Percentiles rank a stretch among this genome's conserved stretches.
phyloP scores from a whole-genome alignment of 2,797 vertebrate genomes.

The Tragelaphus oryx region DNA sequence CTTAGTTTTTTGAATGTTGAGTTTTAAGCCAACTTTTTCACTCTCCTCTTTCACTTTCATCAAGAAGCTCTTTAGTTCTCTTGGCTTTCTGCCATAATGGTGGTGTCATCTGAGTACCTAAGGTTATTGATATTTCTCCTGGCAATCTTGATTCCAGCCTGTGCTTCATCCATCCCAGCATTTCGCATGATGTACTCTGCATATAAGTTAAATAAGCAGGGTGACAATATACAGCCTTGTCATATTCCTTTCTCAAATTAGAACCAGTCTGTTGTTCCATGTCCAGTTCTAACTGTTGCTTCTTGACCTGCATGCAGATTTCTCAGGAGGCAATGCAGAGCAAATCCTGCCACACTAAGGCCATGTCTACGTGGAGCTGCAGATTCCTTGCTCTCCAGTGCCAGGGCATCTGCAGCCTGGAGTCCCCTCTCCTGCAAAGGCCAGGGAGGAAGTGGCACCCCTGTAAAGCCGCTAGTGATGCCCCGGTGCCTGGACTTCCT shows the following conservation, averaged over 20 bases:
- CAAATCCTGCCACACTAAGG: neutral
- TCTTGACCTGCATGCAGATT: neutral
- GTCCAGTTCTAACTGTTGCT: neutral
- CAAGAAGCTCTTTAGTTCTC: neutral
- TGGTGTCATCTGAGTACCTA: neutral
- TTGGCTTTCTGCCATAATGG: neutral
- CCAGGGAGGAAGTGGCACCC: neutral
- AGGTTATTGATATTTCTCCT: neutral
- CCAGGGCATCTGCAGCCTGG: neutral
- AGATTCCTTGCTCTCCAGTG: neutral
- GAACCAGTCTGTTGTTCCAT: neutral
- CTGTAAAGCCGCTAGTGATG: accelerated
- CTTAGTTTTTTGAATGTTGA: neutral
- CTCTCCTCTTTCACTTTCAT: neutral
- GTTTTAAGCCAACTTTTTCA: neutral
- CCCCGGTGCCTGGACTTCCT: neutral
- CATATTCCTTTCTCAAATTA: neutral
- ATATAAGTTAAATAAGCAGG: neutral
- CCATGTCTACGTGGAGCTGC: neutral
- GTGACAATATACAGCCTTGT: neutral
- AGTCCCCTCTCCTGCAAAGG: neutral
- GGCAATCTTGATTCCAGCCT: neutral
- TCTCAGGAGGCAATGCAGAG: neutral
- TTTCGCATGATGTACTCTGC: neutral
- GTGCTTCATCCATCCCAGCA: neutral